phyloP scores from a whole-genome alignment of 1,140 invertebrate species.

The Megalopta genalis region DNA sequence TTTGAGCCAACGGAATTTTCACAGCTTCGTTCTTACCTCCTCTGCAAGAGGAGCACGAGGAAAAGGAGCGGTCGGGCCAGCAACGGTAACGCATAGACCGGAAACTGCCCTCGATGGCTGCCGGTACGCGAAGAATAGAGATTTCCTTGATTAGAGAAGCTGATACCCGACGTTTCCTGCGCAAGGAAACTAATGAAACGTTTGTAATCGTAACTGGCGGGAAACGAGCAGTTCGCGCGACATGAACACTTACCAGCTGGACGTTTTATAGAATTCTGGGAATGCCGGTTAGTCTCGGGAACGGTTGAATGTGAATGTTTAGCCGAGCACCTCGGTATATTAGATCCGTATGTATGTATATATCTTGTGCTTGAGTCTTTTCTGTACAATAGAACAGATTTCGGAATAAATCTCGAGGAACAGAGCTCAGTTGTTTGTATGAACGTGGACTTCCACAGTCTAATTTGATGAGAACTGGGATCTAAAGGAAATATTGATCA shows the following conservation, averaged over 20 bases:
- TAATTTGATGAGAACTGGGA: too few species aligned
- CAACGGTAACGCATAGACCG: conserved; percentile 3
- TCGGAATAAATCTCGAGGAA: too few species aligned
- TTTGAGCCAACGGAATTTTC: too few species aligned
- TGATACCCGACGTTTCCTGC: conserved; percentile 18
- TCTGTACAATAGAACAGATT: too few species aligned
- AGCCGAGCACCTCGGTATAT: neutral
- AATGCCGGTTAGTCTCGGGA: neutral
- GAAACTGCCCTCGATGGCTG: conserved; percentile 20
- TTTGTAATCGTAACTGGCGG: conserved; percentile 30
- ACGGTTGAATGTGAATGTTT: neutral
- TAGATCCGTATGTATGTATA: neutral
- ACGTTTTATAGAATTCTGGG: neutral
- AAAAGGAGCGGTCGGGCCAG: conserved; percentile 12
- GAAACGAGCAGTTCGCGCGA: conserved; percentile 38
- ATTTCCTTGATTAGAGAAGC: conserved; percentile 36
- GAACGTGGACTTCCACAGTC: too few species aligned
- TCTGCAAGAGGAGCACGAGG: neutral
- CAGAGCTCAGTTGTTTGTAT: too few species aligned
- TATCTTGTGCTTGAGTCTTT: neutral
- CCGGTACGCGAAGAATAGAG: conserved; percentile 41
- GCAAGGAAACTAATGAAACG: conserved; percentile 19
- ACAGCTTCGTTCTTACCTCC: neutral
- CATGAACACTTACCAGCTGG: neutral
- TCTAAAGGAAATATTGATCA: too few species aligned